Percentiles rank a stretch among this genome's conserved stretches.
Evolutionary conservation across 2,113 vertebrate genomes (phyloP).

Genomic region (Procavia capensis): DNA sequence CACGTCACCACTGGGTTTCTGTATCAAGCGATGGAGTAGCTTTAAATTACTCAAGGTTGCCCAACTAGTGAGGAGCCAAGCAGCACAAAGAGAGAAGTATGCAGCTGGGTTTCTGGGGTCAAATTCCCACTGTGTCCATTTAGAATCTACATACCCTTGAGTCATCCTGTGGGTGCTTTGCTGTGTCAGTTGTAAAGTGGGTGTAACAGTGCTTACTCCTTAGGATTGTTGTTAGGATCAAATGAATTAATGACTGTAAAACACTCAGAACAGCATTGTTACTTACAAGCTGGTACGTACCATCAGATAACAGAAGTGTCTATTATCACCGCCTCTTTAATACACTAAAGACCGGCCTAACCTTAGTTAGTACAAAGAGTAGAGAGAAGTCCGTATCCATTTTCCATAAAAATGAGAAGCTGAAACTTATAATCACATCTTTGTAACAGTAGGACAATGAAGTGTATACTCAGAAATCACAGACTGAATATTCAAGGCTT

Average conservation of each 20-base stretch:
- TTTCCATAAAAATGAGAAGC: neutral
- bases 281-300: neutral
- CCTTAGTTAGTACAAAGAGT: neutral
- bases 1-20: too few species aligned
- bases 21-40: neutral
- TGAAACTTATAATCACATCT: neutral
- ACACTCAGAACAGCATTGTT: neutral
- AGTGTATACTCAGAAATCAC: neutral
- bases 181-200: neutral
- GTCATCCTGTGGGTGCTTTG: neutral
- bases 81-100: neutral
- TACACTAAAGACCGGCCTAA: neutral
- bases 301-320: neutral
- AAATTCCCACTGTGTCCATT: neutral
- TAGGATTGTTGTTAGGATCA: neutral
- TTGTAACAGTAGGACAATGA: neutral
- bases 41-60: neutral
- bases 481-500: constrained; percentile 1
- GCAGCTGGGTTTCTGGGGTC: too few species aligned
- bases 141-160: neutral
- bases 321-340: neutral
- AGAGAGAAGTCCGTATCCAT: too few species aligned
- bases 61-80: neutral
- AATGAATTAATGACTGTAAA: neutral
- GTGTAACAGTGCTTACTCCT: neutral